phyloP scores from a whole-genome alignment of 2,113 vertebrate species.

The Tyrannus savana region DNA sequence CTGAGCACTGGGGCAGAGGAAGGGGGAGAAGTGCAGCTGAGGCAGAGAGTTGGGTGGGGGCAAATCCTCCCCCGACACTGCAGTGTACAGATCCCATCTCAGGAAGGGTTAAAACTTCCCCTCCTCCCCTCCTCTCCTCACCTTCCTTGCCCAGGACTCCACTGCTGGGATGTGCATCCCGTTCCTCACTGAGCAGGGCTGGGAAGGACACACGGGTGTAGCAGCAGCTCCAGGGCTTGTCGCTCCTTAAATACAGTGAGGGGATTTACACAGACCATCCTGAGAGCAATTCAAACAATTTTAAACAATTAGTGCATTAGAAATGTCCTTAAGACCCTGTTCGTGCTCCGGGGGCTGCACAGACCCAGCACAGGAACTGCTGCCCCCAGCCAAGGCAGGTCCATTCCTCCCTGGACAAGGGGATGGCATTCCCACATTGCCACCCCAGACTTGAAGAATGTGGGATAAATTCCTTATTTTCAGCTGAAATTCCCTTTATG shows the following conservation, averaged over 20 bases:
- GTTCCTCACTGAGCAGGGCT: no score
- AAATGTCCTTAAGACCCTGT: rapidly evolving
- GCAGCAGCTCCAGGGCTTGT: not conserved
- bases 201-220: not conserved
- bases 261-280: not conserved
- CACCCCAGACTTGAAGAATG: rapidly evolving
- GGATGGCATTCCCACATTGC: rapidly evolving
- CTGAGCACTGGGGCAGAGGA: rapidly evolving
- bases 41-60: not conserved
- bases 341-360: not conserved
- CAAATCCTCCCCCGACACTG: rapidly evolving
- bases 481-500: not conserved
- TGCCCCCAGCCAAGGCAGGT: not conserved
- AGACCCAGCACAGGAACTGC: not conserved
- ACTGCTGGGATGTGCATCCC: rapidly evolving
- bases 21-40: rapidly evolving
- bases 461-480: not conserved
- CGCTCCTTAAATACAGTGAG: not conserved
- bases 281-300: no score
- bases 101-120: not conserved
- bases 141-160: rapidly evolving
- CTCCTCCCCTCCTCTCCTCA: not conserved
- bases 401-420: rapidly evolving
- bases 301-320: rapidly evolving
- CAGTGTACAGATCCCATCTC: no score